phyloP scores from a whole-genome alignment of 1,140 invertebrate genomes.

The Holcopasites calliopsidis region DNA sequence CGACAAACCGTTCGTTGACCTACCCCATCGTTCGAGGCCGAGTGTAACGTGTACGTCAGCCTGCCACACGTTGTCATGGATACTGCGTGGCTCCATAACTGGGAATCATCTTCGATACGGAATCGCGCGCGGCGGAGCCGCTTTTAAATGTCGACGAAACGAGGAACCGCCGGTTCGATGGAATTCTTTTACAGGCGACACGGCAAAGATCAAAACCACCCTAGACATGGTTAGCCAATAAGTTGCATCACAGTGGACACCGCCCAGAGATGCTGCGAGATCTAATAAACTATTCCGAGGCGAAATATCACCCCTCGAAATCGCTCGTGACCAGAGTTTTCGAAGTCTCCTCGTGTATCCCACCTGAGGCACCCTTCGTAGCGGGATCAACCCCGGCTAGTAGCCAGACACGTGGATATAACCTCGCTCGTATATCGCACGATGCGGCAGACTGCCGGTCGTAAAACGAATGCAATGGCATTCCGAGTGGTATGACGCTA shows the following conservation, averaged over 20 bases:
- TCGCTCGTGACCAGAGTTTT: slow-evolving; percentile 15
- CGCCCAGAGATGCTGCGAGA: too few relatives aligned
- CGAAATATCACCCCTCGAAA: slow-evolving; percentile 18
- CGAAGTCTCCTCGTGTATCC: slow-evolving; percentile 38
- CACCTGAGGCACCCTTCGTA: background rate
- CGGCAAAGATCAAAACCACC: too few relatives aligned
- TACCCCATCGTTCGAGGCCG: slow-evolving; percentile 58
- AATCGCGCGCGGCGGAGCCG: background rate
- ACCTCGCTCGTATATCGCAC: slow-evolving; percentile 72
- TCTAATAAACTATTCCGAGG: background rate
- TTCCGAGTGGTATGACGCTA: slow-evolving; percentile 53
- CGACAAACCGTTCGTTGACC: slow-evolving; percentile 73
- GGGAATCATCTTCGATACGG: slow-evolving; percentile 53
- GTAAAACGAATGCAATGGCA: slow-evolving; percentile 66
- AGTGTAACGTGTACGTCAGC: slow-evolving; percentile 48
- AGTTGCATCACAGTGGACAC: too few relatives aligned
- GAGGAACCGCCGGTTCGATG: background rate
- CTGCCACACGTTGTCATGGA: slow-evolving; percentile 58
- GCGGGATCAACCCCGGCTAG: background rate
- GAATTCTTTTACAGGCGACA: background rate
- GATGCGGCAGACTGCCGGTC: slow-evolving; percentile 71
- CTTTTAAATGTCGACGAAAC: slow-evolving; percentile 17
- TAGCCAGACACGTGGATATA: slow-evolving; percentile 71
- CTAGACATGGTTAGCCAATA: too few relatives aligned
- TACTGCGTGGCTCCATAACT: slow-evolving; percentile 51